phyloP scores from a whole-genome alignment of 2,113 vertebrate species.

The Empidonax traillii region DNA sequence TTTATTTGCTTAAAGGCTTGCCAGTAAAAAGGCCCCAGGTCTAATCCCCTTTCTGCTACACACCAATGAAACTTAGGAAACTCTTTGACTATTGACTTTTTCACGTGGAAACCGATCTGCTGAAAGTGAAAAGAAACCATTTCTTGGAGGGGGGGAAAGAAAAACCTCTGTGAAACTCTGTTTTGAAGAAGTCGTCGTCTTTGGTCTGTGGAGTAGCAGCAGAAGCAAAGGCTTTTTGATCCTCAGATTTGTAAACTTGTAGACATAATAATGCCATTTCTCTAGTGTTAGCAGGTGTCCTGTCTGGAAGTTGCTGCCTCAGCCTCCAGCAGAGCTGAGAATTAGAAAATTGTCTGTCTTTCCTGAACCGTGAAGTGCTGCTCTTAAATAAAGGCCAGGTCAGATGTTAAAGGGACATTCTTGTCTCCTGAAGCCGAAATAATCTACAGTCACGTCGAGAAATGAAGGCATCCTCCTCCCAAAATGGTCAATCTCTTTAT shows the following conservation, averaged over 20 bases:
- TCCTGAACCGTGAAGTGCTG: constrained; percentile 76
- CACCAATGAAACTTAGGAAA: constrained; percentile 63
- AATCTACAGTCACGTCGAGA: constrained; percentile 70
- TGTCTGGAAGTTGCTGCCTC: constrained; percentile 74
- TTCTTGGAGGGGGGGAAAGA: constrained; percentile 14
- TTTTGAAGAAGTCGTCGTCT: constrained; percentile 64
- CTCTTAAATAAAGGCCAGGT: constrained; percentile 77
- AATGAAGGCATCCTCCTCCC: constrained; percentile 69
- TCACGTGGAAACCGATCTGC: constrained; percentile 65
- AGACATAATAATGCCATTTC: constrained; percentile 76
- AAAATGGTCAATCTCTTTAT: constrained; percentile 72
- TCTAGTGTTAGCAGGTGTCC: constrained; percentile 76
- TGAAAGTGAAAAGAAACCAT: constrained; percentile 61
- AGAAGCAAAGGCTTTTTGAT: constrained; percentile 74
- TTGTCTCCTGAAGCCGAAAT: constrained; percentile 75
- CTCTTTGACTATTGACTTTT: constrained; percentile 72
- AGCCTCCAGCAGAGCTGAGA: constrained; percentile 74
- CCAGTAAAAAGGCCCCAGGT: constrained; percentile 65
- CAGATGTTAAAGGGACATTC: constrained; percentile 77
- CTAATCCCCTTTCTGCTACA: constrained; percentile 69
- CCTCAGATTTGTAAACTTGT: constrained; percentile 77
- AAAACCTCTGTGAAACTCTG: constrained; percentile 40
- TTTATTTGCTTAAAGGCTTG: constrained; percentile 68
- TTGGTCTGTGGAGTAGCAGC: constrained; percentile 66
- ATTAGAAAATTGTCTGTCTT: constrained; percentile 78